These are phyloP conservation scores for Neoascia interrupta DNA, from an alignment of 2,888 invertebrate species.

Conservation along the genomic window DNA sequence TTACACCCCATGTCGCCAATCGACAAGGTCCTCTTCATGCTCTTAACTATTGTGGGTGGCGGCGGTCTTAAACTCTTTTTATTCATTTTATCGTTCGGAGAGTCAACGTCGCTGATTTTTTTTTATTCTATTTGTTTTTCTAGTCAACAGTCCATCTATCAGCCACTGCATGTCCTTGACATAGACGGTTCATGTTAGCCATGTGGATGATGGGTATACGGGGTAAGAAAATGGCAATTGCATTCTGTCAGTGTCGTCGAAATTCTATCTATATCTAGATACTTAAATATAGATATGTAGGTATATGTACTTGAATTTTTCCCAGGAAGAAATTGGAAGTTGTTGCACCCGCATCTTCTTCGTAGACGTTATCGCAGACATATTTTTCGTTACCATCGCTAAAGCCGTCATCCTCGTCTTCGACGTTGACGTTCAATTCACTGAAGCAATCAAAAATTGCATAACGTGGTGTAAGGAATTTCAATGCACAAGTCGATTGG, in stretches of 20 bases:
- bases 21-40: too few relatives aligned
- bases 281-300: too few relatives aligned
- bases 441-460: constrained; percentile 66
- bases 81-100: constrained; percentile 35
- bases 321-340: constrained; percentile 42
- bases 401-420: constrained; percentile 10
- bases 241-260: constrained; percentile 57
- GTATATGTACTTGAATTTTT: too few relatives aligned
- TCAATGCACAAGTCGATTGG: constrained; percentile 64
- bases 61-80: constrained; percentile 38
- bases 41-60: not conserved
- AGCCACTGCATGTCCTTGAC: constrained; percentile 46
- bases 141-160: constrained; percentile 39
- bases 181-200: constrained; percentile 31
- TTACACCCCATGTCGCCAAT: constrained; percentile 45
- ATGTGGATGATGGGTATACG: not conserved
- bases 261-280: constrained; percentile 32
- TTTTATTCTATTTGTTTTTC: constrained; percentile 26
- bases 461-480: constrained; percentile 66
- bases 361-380: constrained; percentile 42
- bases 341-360: constrained; percentile 14
- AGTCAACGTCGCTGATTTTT: constrained; percentile 29
- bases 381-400: not conserved
- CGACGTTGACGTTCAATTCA: constrained; percentile 50
- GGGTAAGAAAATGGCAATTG: constrained; percentile 52